Percentiles rank a stretch among this genome's conserved stretches.
Conservation (phyloP, 2,797 vertebrate genomes). For the Eulemur mongoz region DNA sequence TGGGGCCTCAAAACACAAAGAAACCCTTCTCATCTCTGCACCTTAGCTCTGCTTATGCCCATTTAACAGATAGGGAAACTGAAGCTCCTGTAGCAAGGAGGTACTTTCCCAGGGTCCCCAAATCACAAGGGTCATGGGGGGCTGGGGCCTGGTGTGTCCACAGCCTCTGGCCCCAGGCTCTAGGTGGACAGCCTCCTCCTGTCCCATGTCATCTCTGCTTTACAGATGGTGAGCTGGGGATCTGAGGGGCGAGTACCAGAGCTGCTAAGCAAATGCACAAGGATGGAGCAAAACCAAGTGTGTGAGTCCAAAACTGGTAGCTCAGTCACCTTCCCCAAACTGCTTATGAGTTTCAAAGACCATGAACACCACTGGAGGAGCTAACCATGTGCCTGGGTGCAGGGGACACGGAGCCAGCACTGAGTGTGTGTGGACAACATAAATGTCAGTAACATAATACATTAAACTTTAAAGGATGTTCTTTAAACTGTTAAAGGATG, state of each 20-base stretch:
- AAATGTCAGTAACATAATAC: rapidly evolving
- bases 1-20: not conserved
- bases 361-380: rapidly evolving
- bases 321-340: not conserved
- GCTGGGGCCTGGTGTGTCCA: not conserved
- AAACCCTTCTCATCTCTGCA: not conserved
- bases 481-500: not conserved
- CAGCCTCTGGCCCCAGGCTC: not conserved
- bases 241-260: not conserved
- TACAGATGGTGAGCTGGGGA: not conserved
- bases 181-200: not conserved
- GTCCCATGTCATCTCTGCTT: not conserved
- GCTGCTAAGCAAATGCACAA: not conserved
- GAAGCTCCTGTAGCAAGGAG: not conserved
- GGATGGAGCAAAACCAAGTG: not conserved
- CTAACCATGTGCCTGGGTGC: not conserved
- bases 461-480: not conserved
- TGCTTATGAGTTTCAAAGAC: not conserved
- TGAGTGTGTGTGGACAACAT: not conserved
- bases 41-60: not conserved
- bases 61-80: not conserved
- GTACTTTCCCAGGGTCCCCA: not conserved
- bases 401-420: not conserved
- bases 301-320: not conserved
- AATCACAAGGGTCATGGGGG: not conserved